These are phyloP conservation scores for Montipora capricornis DNA, from an alignment of 64 coral and sea anemone species.

Conservation along the genomic window DNA sequence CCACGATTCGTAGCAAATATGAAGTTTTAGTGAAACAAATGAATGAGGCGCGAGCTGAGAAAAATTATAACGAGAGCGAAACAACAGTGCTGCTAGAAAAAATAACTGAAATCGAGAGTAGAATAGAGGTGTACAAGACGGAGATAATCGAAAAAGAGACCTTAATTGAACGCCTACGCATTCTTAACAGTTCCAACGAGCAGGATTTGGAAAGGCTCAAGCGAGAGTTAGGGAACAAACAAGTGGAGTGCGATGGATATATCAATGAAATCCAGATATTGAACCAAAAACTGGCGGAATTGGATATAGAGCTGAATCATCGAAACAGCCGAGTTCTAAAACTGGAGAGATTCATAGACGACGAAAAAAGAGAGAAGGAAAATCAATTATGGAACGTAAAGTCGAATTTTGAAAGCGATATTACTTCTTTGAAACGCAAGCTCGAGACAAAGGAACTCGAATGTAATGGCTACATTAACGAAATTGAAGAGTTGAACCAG, in stretches of 20 bases:
- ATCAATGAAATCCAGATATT: constrained; percentile 88
- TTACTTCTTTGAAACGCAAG: constrained; percentile 73
- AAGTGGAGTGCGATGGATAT: constrained; percentile 83
- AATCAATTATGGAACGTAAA: constrained; percentile 71
- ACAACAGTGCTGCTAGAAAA: constrained; percentile 67
- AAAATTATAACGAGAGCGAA: constrained; percentile 73
- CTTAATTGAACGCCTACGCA: constrained; percentile 76
- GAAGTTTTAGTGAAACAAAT: constrained; percentile 74
- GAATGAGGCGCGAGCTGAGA: constrained; percentile 66
- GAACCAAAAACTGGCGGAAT: constrained; percentile 84
- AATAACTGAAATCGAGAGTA: constrained; percentile 81
- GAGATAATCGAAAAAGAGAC: constrained; percentile 92
- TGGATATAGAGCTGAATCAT: constrained; percentile 90
- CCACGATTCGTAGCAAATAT: constrained; percentile 82
- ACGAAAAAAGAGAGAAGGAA: constrained; percentile 72
- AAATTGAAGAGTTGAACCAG: constrained; percentile 91
- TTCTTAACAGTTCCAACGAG: constrained; percentile 89
- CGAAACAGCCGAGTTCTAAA: constrained; percentile 66
- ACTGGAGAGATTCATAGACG: constrained; percentile 80
- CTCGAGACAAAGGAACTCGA: constrained; percentile 71
- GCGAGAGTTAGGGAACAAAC: constrained; percentile 75
- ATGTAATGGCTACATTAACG: constrained; percentile 88
- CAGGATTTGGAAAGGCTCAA: constrained; percentile 90
- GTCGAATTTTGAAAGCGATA: constrained; percentile 67
- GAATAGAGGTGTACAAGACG: constrained; percentile 85